Percentiles rank a stretch among this genome's conserved stretches.
These are phyloP conservation scores for Xylota sylvarum DNA, from an alignment of 2,888 invertebrate species.

Conservation along the genomic window DNA sequence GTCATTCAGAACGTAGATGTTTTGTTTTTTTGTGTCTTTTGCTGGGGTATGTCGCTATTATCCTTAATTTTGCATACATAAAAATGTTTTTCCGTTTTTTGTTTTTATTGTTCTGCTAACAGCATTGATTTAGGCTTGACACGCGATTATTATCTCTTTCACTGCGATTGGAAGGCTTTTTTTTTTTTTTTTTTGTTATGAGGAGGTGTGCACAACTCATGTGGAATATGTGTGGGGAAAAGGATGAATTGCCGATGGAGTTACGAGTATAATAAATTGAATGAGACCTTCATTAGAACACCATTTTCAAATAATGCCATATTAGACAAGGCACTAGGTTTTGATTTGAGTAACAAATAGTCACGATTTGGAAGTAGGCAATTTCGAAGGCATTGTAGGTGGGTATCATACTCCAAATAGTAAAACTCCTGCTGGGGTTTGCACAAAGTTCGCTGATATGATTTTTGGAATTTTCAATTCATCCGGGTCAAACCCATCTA, in stretches of 20 bases:
- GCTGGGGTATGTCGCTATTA: constrained; percentile 45
- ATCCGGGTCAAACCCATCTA: too few relatives aligned
- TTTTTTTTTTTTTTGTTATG: background rate
- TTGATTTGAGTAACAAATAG: background rate
- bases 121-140: constrained; percentile 63
- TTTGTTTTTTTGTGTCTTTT: constrained; percentile 18
- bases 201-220: constrained; percentile 29
- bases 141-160: constrained; percentile 63
- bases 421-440: too few relatives aligned
- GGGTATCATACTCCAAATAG: background rate
- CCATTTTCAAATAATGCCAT: background rate
- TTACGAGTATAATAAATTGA: constrained; percentile 46
- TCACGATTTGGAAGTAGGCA: background rate
- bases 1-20: constrained; percentile 42
- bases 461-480: too few relatives aligned
- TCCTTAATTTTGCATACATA: constrained; percentile 64
- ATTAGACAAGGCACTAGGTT: background rate
- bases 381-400: background rate
- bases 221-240: background rate
- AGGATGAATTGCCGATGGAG: constrained; percentile 25
- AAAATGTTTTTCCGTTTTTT: constrained; percentile 16
- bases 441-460: too few relatives aligned
- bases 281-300: constrained; percentile 23
- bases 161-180: constrained; percentile 12
- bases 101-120: constrained; percentile 38